Base-by-base conservation (phyloP, 2,888 invertebrate species). In the Bruchidius siliquastri region DNA sequence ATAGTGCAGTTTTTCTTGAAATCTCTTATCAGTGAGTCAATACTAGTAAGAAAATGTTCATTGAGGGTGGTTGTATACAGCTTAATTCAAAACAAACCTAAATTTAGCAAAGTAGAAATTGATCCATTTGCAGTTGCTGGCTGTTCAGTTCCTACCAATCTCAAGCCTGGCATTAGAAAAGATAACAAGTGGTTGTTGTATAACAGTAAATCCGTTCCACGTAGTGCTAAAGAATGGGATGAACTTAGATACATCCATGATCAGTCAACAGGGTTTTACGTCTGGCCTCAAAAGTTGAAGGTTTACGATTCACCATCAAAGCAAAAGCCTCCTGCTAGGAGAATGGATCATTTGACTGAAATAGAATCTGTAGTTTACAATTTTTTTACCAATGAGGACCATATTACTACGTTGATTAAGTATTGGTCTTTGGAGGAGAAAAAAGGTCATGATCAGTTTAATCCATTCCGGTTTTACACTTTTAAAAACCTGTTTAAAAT, bases 351-450 rank as follows among this genome's bases (percentile, higher is more conserved):
- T 20, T 87, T 94, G 83, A 89, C 88, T 13, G 90, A 90, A 20
- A 89, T 88, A n/a, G 94, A 95, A 82, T 86, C 86, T 2, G 89
- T 90, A 73, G 87, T 96, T 13, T 90, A 88, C 77, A 88, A 90
- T 67, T 93, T 93, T 83, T 95, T 96, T 85, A 88, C 82, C 0
- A 87, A 92, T 78, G 86, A 90, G 18, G 87, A 88, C 0, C 93
- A 92, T 83, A 87, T 97, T 0, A 90, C 91, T 22, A 91, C 91
- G 76, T 87, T 97, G 18, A 88, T 96, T 0, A 87, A 88, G 18
- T 94, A 91, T 85, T 89, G 94, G 75, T 92, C 94, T 0, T 87
- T 96, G 71, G 97, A 97, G 83, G 96, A 96, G 82, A 94, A 94
- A 84, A 96, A 96, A 82, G 95, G 94, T 22, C 91, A 91, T 75